A percentile compares a stretch with the other conserved stretches of the same genome.
phyloP scores from a whole-genome alignment of 2,113 vertebrate species.

The Equus przewalskii region DNA sequence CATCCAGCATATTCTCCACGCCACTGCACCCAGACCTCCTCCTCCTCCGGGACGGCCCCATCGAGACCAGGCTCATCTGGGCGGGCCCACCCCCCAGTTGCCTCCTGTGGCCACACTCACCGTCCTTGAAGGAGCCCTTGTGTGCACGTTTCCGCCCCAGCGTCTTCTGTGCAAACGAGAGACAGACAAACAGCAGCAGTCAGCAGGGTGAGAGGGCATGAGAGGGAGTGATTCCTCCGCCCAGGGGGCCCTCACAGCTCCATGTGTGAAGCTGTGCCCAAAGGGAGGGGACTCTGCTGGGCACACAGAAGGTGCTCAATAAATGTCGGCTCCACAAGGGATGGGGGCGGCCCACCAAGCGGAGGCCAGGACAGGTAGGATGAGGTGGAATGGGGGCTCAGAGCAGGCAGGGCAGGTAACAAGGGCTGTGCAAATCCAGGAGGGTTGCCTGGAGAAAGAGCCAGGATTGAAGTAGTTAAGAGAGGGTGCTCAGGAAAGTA shows the following conservation, averaged over 20 bases:
- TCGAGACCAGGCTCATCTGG: accelerated
- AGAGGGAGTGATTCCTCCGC: accelerated
- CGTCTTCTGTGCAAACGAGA: conserved; percentile 87
- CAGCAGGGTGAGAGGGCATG: background rate
- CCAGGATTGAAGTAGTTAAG: accelerated
- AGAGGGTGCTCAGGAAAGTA: background rate
- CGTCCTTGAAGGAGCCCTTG: conserved; percentile 97
- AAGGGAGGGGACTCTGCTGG: accelerated
- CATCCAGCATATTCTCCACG: accelerated
- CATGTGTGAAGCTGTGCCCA: accelerated
- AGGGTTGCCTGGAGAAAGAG: background rate
- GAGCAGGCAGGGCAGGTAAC: background rate
- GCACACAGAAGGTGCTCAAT: background rate
- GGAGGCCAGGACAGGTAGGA: background rate
- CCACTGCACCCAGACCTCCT: accelerated
- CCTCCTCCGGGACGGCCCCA: accelerated
- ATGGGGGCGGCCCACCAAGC: accelerated
- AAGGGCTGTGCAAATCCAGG: background rate
- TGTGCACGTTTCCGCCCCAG: conserved; percentile 92
- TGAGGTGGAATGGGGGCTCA: background rate
- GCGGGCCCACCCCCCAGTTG: accelerated
- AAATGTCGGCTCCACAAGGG: background rate
- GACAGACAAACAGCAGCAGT: accelerated
- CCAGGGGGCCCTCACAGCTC: accelerated
- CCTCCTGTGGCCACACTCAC: conserved; percentile 84